A percentile compares a stretch with the other conserved stretches of the same genome.
phyloP scores from a whole-genome alignment of 2,113 vertebrate species.

The Calidris pugnax region DNA sequence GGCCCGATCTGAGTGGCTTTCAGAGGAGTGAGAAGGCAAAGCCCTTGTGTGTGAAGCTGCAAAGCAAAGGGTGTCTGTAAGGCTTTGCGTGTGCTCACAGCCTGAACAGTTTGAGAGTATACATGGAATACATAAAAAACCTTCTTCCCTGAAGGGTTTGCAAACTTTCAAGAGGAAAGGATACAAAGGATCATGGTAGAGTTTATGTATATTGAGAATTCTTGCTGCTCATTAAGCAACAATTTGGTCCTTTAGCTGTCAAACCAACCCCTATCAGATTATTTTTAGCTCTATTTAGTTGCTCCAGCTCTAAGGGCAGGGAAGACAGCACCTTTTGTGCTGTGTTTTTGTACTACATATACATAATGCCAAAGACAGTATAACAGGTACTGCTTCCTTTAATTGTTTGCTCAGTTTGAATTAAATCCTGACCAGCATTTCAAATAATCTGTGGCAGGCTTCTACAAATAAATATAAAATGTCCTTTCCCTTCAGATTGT shows the following conservation, averaged over 20 bases:
- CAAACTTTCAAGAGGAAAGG: not conserved
- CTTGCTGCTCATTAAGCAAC: not conserved
- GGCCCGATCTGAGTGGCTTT: not conserved
- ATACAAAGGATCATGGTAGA: not conserved
- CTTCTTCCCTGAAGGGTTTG: not conserved
- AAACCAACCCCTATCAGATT: not conserved
- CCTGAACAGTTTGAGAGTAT: rapidly evolving
- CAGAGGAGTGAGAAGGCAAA: not conserved
- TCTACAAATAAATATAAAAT: not conserved
- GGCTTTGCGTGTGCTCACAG: not conserved
- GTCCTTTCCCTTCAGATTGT: slow-evolving; percentile 83
- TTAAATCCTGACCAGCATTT: not conserved
- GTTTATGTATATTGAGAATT: not conserved
- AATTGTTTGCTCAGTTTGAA: not conserved
- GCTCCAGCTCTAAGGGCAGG: not conserved
- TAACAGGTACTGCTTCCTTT: not conserved
- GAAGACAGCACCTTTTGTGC: not conserved
- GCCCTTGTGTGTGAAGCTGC: not conserved
- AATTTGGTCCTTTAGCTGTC: not conserved
- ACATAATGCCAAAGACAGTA: not conserved
- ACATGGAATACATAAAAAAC: not conserved
- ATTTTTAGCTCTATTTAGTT: not conserved
- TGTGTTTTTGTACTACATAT: not conserved
- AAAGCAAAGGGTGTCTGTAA: not conserved
- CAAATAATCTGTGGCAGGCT: not conserved